These are phyloP conservation scores for Bugula neritina DNA, from an alignment of 2,888 invertebrate genomes.

Conservation along the genomic window DNA sequence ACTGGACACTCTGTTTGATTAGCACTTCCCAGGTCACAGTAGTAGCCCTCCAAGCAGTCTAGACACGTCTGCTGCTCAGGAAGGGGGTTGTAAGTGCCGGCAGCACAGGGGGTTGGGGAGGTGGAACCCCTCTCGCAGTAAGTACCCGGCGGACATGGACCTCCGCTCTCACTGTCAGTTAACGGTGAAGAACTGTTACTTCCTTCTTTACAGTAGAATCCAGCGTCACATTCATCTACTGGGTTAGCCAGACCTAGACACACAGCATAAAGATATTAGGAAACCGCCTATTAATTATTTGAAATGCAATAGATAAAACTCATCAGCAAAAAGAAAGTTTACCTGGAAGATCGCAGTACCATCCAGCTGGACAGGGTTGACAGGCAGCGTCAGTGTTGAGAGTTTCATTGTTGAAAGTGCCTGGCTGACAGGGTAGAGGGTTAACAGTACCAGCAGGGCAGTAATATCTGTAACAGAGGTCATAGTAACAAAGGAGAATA, in stretches of 20 bases:
- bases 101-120: constrained; percentile 37
- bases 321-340: no score
- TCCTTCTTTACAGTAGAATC: constrained; percentile 44
- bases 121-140: constrained; percentile 43
- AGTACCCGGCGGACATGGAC: constrained; percentile 46
- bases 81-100: constrained; percentile 42
- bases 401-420: constrained; percentile 46
- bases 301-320: no score
- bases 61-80: constrained; percentile 39
- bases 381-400: constrained; percentile 35
- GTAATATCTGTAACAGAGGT: constrained; percentile 38
- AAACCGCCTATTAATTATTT: no score
- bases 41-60: constrained; percentile 44
- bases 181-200: constrained; percentile 41
- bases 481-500: no score
- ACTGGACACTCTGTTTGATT: constrained; percentile 39
- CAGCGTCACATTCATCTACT: constrained; percentile 31
- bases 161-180: constrained; percentile 36
- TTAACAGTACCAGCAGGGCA: constrained; percentile 40
- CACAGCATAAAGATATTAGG: no score
- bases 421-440: constrained; percentile 43
- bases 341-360: constrained; percentile 43
- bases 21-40: constrained; percentile 41
- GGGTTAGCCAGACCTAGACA: constrained; percentile 4
- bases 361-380: constrained; percentile 42